phyloP scores from a whole-genome alignment of 2,113 vertebrate species.

The Elaphurus davidianus region DNA sequence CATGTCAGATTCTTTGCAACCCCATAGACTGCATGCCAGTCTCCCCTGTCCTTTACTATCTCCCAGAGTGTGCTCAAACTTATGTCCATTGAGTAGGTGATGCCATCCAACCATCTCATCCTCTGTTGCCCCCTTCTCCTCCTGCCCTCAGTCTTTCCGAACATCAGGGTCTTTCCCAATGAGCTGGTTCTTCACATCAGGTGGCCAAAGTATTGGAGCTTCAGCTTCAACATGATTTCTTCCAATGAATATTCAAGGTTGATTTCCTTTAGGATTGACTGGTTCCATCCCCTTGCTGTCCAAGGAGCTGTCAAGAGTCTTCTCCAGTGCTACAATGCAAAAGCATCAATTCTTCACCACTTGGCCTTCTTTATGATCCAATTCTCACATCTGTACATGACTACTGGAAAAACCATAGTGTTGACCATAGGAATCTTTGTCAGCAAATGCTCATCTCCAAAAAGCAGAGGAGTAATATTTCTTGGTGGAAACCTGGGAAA shows the following conservation, averaged over 20 bases:
- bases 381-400: not conserved
- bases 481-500: not conserved
- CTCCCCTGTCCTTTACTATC: not conserved
- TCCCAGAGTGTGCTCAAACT: not conserved
- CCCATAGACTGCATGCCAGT: rapidly evolving
- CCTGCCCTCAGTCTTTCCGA: not conserved
- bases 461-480: not conserved
- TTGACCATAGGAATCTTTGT: not conserved
- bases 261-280: not conserved
- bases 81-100: not conserved
- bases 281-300: not conserved
- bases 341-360: not conserved
- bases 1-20: not conserved
- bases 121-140: not conserved
- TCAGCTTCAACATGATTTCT: not conserved
- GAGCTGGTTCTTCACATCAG: not conserved
- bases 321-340: not conserved
- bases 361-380: not conserved
- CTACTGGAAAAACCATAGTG: not conserved
- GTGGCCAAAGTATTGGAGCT: not conserved
- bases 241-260: not conserved
- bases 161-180: not conserved
- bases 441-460: not conserved
- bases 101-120: not conserved
- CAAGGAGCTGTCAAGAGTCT: not conserved